Conservation (phyloP, 1,140 invertebrate species). For the Ceratina australensis region DNA sequence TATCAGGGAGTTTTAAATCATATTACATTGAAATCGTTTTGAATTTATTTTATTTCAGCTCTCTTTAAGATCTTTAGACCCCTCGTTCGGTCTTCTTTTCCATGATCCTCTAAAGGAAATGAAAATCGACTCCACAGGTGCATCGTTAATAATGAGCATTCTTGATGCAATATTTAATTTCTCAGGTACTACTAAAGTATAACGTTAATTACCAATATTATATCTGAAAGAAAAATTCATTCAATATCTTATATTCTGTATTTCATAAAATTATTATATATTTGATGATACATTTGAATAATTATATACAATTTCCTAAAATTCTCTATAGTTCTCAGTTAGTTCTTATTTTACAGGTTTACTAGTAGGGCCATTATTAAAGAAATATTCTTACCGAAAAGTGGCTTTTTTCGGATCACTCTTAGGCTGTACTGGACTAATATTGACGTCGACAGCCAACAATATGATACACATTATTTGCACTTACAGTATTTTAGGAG, state of each 20-base stretch:
- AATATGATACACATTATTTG: constrained; percentile 86
- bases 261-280: too few relatives aligned
- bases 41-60: constrained; percentile 78
- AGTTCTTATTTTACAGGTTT: constrained; percentile 77
- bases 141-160: constrained; percentile 86
- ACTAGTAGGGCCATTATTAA: constrained; percentile 86
- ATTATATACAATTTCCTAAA: too few relatives aligned
- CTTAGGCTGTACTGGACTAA: constrained; percentile 83
- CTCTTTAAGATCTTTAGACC: constrained; percentile 87
- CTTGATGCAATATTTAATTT: constrained; percentile 88
- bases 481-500: constrained; percentile 88
- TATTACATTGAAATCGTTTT: not conserved
- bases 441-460: constrained; percentile 84
- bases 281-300: too few relatives aligned
- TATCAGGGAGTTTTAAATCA: not conserved
- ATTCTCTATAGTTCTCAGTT: not conserved
- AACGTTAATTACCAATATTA: not conserved
- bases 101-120: constrained; percentile 85
- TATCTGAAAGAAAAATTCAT: too few relatives aligned
- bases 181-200: constrained; percentile 75
- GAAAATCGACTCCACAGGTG: constrained; percentile 85
- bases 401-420: constrained; percentile 85
- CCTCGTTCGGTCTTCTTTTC: constrained; percentile 88
- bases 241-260: too few relatives aligned
- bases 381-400: constrained; percentile 86